Percentiles rank a stretch among this genome's conserved stretches.
Conservation (phyloP, 2,113 vertebrate genomes). For the Sprattus sprattus region DNA sequence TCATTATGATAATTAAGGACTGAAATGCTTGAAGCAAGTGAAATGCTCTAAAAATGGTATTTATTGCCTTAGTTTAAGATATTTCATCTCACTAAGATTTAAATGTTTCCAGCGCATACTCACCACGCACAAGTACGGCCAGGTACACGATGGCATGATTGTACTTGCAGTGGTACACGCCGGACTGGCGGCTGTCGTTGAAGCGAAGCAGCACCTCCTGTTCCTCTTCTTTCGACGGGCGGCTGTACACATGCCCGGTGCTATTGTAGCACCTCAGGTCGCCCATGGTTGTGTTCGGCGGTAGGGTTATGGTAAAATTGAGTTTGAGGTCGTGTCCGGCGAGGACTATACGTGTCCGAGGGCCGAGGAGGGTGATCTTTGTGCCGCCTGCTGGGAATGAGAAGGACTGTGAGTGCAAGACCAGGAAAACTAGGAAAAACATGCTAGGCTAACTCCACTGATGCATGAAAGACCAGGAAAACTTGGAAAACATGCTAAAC, state of each 20-base stretch:
- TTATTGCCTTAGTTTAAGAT: too few relatives aligned
- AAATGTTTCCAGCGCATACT: slow-evolving; percentile 26
- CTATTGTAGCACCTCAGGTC: background rate
- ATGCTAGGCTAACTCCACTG: too few relatives aligned
- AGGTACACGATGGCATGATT: slow-evolving; percentile 29
- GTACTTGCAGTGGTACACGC: slow-evolving; percentile 57
- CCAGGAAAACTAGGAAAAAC: too few relatives aligned
- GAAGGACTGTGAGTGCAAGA: background rate
- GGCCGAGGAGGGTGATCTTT: background rate
- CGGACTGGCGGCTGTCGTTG: slow-evolving; percentile 21
- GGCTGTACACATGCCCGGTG: too few relatives aligned
- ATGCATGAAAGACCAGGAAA: too few relatives aligned
- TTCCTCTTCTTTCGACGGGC: too few relatives aligned
- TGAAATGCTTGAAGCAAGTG: too few relatives aligned
- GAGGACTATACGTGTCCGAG: slow-evolving; percentile 52
- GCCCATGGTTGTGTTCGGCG: slow-evolving; percentile 23
- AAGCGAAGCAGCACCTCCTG: background rate
- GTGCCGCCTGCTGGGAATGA: background rate
- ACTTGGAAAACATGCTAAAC: too few relatives aligned
- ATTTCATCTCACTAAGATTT: too few relatives aligned
- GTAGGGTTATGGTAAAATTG: fast-evolving
- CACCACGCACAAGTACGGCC: slow-evolving; percentile 58
- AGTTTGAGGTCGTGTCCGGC: slow-evolving; percentile 28
- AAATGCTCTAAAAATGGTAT: too few relatives aligned
- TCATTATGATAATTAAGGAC: too few relatives aligned